Base-by-base conservation (phyloP, 23 tunicate genomes). In the Aplidium turbinatum region DNA sequence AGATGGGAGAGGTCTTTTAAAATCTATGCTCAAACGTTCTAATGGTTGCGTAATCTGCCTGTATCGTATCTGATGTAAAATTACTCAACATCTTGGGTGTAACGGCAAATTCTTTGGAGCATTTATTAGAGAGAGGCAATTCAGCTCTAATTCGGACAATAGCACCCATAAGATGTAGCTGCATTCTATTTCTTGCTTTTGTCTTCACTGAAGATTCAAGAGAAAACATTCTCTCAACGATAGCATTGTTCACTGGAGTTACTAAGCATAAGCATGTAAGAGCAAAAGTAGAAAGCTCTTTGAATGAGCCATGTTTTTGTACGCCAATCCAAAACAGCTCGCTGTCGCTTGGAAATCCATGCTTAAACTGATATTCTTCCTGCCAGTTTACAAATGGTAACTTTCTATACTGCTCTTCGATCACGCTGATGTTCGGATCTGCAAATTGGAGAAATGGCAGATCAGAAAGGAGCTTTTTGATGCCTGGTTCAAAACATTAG, bases 261-360 rank as follows among this genome's bases (percentile, higher is more conserved):
- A 26, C 13, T 21, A 0, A 21, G n/a, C n/a, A n/a, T n/a, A n/a
- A n/a, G n/a, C 76, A 70, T 21, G 58, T 47, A 4, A 47, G 76
- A 46, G 76, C 76, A 47, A 31, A 70, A 46, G 33, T 24, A 70
- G 76, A 57, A 4, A 70, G 35, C 11, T 70, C 76, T 34, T 47
- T 70, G 38, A 70, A 70, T 21, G 30, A 48, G 3, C 58, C 35
- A 75, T 75, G 80, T 33, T 58, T 69, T 3, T 20, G 35, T 3
- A 58, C 80, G 4, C 56, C 54, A 22, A 36, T 40, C 80, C 80
- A 75, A 75, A 75, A 75, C 36, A 35, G n/a, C 31, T 75, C 70
- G 26, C 35, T 75, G 56, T 58, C 56, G 50, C n/a, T n/a, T n/a
- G 58, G 35, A 47, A 47, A 3, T 22, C 35, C 76, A 3, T 70